A percentile compares a stretch with the other conserved stretches of the same genome.
phyloP scores from a whole-genome alignment of 2,113 vertebrate species.

The Atherinomorus stipes region DNA sequence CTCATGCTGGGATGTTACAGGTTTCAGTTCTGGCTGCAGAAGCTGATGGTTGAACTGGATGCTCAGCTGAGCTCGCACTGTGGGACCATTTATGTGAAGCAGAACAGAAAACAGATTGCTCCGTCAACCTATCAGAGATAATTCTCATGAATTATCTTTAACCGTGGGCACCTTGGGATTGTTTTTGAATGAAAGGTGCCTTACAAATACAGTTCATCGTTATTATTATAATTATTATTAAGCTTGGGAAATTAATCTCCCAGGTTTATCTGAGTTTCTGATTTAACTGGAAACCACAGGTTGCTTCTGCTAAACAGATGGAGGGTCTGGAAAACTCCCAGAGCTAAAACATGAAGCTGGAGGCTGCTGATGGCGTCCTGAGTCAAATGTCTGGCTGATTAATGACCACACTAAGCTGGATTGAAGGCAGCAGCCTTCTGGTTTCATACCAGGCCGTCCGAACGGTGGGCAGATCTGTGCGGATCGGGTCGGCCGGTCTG shows the following conservation, averaged over 20 bases:
- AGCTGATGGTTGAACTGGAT: neutral
- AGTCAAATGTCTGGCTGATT: conserved; percentile 10
- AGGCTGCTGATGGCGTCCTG: neutral
- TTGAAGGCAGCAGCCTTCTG: neutral
- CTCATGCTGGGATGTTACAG: neutral
- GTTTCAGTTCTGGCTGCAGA: neutral
- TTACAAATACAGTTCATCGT: too few species aligned
- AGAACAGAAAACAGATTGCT: neutral
- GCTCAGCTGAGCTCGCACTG: neutral
- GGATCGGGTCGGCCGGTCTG: conserved; percentile 80
- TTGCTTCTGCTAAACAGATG: conserved; percentile 29
- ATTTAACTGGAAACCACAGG: conserved; percentile 16
- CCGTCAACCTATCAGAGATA: neutral
- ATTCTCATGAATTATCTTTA: too few species aligned
- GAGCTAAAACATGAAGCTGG: neutral
- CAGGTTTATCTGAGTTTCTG: neutral
- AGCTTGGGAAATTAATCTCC: conserved; percentile 9
- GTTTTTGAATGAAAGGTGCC: too few species aligned
- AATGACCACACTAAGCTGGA: neutral
- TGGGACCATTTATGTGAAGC: neutral
- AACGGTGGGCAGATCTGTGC: conserved; percentile 87
- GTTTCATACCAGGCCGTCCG: conserved; percentile 91
- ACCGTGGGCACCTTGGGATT: too few species aligned
- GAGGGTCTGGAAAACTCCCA: conserved; percentile 12
- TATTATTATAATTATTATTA: too few species aligned